Evolutionary conservation across 1,140 invertebrate genomes (phyloP), one percentile per base, ranked within the genome.

Genomic region (Lethrus apterus): DNA sequence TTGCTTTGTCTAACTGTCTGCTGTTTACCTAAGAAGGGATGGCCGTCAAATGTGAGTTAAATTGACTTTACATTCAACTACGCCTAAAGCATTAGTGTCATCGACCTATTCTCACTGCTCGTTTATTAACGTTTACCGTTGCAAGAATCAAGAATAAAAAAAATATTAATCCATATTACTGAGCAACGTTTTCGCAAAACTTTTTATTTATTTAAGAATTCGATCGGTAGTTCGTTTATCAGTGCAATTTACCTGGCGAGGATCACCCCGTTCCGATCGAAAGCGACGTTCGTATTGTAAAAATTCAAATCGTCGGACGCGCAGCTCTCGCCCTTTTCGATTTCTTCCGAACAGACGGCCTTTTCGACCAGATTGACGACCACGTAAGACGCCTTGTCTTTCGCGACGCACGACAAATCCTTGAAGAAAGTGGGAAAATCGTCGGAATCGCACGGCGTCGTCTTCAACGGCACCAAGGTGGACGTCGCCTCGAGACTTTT

Each of bases 231-330:
- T n/a, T n/a, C n/a, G n/a, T n/a, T n/a, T n/a, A n/a, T n/a, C n/a
- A n/a, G n/a, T n/a, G n/a, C 14, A 44, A 17, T 10, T 18, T 44
- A 58, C 58, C 48, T 58, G 7, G 35, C 40, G 8, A 59, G 36
- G 21, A 60, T 18, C 2, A 19, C 43, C 10, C 73, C 73, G 15
- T 55, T 62, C 15, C 71, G 65, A 44, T 74, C 64, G 31, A 75
- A 69, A 0, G 80, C 83, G 0, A 89, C 74, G 52, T 88, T 80
- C 0, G 82, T 84, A 54, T 88, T 89, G 63, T 79, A 86, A n/a
- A 77, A 66, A 41, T 70, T 68, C 4, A 64, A 44, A 0, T 63
- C 66, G 44, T 73, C 68, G 0, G 26, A 18, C 0, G 66, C 51
- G 46, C 74, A 72, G 4, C 45, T 50, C 3, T 29, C 18, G n/a